Percentiles rank a stretch among this genome's conserved stretches.
Conservation (phyloP, 2,113 vertebrate genomes). For the Oplegnathus fasciatus region DNA sequence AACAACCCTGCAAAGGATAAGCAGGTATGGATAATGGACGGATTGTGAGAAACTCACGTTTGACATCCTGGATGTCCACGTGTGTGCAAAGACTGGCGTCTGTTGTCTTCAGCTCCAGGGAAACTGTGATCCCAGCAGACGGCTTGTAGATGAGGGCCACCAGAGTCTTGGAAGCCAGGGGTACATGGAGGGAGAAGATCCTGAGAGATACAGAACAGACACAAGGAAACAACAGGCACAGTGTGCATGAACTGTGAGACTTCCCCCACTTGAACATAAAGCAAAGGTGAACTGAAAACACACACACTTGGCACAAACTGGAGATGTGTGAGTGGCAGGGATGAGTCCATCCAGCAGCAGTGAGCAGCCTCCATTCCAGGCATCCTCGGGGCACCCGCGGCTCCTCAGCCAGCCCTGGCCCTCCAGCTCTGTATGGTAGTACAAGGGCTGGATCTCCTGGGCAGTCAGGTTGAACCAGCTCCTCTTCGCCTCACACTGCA, state of each 20-base stretch:
- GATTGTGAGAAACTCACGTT: slow-evolving; percentile 64
- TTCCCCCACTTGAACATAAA: not conserved
- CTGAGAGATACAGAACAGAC: slow-evolving; percentile 73
- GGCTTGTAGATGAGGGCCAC: slow-evolving; percentile 89
- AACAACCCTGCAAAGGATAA: not conserved
- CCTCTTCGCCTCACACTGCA: slow-evolving; percentile 83
- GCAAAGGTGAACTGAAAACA: not conserved
- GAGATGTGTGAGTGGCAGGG: slow-evolving; percentile 60
- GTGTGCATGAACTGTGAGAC: not conserved
- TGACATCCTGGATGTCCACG: slow-evolving; percentile 42
- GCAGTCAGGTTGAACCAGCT: slow-evolving; percentile 91
- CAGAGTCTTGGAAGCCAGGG: slow-evolving; percentile 81
- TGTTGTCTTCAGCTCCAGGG: slow-evolving; percentile 86
- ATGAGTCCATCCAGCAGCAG: slow-evolving; percentile 89
- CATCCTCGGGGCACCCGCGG: slow-evolving; percentile 86
- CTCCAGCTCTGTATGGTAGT: slow-evolving; percentile 60
- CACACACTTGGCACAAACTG: slow-evolving; percentile 84
- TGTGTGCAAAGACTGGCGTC: slow-evolving; percentile 61
- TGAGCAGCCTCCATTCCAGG: slow-evolving; percentile 92
- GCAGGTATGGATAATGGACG: not conserved
- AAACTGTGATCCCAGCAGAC: slow-evolving; percentile 67
- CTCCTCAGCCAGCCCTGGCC: slow-evolving; percentile 82
- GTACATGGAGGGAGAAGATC: slow-evolving; percentile 91
- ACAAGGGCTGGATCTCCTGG: slow-evolving; percentile 92
- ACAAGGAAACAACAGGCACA: not conserved